Evolutionary conservation across 2,113 vertebrate species (phyloP).

Genomic region (Turdus rufiventris): DNA sequence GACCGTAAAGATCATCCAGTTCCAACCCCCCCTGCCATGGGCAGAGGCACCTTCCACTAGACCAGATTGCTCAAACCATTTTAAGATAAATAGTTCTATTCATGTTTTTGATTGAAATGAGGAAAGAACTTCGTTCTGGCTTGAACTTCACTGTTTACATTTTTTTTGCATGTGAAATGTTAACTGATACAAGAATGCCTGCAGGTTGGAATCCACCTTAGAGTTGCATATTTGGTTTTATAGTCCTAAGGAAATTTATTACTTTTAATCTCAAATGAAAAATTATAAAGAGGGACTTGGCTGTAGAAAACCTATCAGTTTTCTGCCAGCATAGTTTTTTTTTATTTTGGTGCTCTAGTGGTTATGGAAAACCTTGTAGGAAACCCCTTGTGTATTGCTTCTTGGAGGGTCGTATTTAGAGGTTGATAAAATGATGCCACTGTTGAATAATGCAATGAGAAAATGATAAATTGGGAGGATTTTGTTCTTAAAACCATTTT

Average conservation of each 20-base stretch:
- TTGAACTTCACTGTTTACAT: neutral
- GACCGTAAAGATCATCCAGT: neutral
- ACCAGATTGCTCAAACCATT: neutral
- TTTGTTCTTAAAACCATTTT: neutral
- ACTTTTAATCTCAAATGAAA: neutral
- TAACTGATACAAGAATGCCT: neutral
- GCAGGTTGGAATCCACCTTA: neutral
- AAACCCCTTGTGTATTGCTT: neutral
- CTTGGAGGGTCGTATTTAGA: neutral
- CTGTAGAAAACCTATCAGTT: neutral
- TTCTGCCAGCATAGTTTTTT: neutral
- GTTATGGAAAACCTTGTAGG: neutral
- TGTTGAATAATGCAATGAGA: neutral
- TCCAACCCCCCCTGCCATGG: neutral
- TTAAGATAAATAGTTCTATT: neutral
- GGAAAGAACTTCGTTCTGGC: neutral
- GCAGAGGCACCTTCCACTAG: neutral
- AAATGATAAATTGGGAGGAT: fast-evolving
- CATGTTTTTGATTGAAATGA: neutral
- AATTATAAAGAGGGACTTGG: neutral
- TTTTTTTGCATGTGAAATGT: neutral
- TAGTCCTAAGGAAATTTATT: neutral
- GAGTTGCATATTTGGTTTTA: neutral
- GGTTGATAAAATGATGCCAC: neutral
- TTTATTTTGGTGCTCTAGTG: neutral